Conservation (phyloP, 2,888 invertebrate species). For the Drosophila monieri region DNA sequence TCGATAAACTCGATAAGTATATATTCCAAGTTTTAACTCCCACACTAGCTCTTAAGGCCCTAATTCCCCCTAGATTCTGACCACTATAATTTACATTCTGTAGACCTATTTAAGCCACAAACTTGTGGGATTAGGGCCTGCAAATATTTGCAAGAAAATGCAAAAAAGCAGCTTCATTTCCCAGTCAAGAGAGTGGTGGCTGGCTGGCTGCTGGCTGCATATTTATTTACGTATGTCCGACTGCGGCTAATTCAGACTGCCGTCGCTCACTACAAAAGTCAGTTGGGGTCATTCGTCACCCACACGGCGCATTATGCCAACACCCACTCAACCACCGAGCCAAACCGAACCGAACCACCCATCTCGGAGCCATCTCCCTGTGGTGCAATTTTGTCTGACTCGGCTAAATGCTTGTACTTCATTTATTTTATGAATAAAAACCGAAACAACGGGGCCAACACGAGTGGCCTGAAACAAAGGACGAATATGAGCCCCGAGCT, state of each 20-base stretch:
- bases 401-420: constrained; percentile 73
- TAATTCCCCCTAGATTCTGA: neutral
- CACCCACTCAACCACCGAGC: neutral
- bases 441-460: constrained; percentile 44
- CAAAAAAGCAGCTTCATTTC: constrained; percentile 13
- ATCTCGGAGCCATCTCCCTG: constrained; percentile 26
- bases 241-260: constrained; percentile 43
- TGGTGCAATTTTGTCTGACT: constrained; percentile 51
- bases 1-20: too few species aligned
- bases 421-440: constrained; percentile 79
- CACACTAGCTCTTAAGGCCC: too few species aligned
- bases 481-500: constrained; percentile 18
- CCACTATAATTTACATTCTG: too few species aligned
- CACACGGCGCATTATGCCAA: constrained; percentile 10
- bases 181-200: constrained; percentile 21
- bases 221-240: constrained; percentile 7
- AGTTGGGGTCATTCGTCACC: constrained; percentile 49
- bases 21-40: too few species aligned
- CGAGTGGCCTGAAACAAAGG: constrained; percentile 32
- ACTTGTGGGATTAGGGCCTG: neutral
- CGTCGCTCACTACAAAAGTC: constrained; percentile 44
- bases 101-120: neutral
- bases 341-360: neutral
- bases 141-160: constrained; percentile 4
- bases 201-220: neutral